Base-by-base conservation (phyloP, 2,888 invertebrate species). In the Odontomyia ornata region DNA sequence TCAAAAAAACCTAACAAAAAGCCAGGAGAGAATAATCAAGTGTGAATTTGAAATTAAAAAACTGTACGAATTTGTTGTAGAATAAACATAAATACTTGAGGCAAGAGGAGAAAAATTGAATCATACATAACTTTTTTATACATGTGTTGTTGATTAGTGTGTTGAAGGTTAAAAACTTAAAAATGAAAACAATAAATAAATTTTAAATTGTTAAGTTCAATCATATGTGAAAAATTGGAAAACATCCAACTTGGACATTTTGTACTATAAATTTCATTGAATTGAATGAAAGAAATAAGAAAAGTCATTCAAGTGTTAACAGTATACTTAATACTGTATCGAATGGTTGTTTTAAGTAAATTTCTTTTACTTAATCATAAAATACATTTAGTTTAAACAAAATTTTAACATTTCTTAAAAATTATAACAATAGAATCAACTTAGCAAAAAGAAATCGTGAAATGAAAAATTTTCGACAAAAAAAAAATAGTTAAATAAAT, bases 81-180 rank as follows among this genome's bases (percentile, higher is more conserved):
- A 69, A 21, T 0, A 36, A 43, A 65, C 5, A 36, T 36, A 36
- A 15, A 15, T 9, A 36, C 1, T 27, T 5, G 15, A 27, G 13
- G 30, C 7, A 47, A 47, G 7, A 69, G 47, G 18, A 69, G 23
- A 23, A 69, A 21, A 47, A 25, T 25, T 69, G 36, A n/a, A n/a
- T n/a, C n/a, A n/a, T n/a, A 57, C 73, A 60, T 73, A 73, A 60
- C 60, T 73, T 73, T 60, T 73, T 73, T 73, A 57, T 73, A 73
- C 73, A 72, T 25, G 73, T 73, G 60, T 73, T 73, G 73, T 73
- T 73, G 23, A 73, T 23, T 73, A 73, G 73, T 73, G 25, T 47
- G 46, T 47, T 69, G 69, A 69, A 15, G 69, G 47, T 46, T 18
- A n/a, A 25, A 23, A 25, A 60, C 4, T 21, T 60, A 11, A 56